phyloP scores from a whole-genome alignment of 2,113 vertebrate species.

The Garra rufa region DNA sequence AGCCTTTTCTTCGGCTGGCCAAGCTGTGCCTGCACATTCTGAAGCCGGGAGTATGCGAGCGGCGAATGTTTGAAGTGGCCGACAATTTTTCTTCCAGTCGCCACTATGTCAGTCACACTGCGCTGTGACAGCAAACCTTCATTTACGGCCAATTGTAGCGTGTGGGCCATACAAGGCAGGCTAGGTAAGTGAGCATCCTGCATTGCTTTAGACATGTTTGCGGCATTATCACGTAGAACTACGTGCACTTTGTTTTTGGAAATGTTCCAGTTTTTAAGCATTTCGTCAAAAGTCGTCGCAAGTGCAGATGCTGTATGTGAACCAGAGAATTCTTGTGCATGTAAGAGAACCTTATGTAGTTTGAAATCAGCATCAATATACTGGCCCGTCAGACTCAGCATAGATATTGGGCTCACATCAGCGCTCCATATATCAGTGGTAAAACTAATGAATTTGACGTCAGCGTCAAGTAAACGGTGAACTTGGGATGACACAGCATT shows the following conservation, averaged over 20 bases:
- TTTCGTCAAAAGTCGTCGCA: neutral
- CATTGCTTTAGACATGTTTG: neutral
- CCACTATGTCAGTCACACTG: slow-evolving; percentile 9
- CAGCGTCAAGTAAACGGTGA: too few relatives aligned
- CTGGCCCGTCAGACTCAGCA: neutral
- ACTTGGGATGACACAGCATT: too few relatives aligned
- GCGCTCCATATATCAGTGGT: too few relatives aligned
- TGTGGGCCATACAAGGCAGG: slow-evolving; percentile 27
- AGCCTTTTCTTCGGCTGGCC: neutral
- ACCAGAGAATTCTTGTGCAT: slow-evolving; percentile 18
- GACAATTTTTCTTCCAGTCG: slow-evolving; percentile 13
- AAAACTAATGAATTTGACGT: too few relatives aligned
- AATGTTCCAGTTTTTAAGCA: slow-evolving; percentile 11
- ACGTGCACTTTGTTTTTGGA: neutral
- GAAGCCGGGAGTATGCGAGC: slow-evolving; percentile 2
- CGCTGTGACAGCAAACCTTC: slow-evolving; percentile 1
- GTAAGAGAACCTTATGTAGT: neutral
- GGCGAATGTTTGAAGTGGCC: slow-evolving; percentile 6
- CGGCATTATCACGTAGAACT: neutral
- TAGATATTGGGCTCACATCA: slow-evolving; percentile 15
- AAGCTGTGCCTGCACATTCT: slow-evolving; percentile 2
- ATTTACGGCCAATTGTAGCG: neutral
- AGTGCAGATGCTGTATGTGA: slow-evolving; percentile 1
- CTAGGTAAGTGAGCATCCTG: neutral
- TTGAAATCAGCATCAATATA: slow-evolving; percentile 7